Conservation (phyloP, 2,113 vertebrate species). For the Crotalus tigris region DNA sequence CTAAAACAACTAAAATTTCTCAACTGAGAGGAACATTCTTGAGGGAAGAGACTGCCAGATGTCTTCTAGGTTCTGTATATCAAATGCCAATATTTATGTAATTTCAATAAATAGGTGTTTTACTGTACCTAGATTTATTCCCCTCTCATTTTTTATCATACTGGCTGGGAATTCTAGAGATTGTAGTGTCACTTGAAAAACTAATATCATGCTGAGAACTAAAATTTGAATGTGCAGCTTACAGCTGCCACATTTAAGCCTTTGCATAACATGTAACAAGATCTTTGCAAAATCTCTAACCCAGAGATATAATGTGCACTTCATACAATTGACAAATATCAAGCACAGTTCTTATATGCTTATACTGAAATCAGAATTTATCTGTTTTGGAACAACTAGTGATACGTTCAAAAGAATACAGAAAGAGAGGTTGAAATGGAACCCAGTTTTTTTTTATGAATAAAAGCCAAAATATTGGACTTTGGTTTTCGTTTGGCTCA, state of each 20-base stretch:
- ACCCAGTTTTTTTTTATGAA: neutral
- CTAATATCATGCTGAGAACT: neutral
- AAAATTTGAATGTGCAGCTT: neutral
- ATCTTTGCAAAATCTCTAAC: neutral
- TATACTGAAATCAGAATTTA: neutral
- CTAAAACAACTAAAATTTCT: neutral
- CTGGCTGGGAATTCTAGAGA: neutral
- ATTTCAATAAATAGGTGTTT: neutral
- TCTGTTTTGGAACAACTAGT: neutral
- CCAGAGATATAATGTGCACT: fast-evolving
- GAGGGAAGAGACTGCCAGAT: neutral
- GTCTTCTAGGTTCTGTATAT: neutral
- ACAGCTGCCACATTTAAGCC: neutral
- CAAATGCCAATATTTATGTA: neutral
- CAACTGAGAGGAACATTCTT: neutral
- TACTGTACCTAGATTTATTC: neutral
- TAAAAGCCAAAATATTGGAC: fast-evolving
- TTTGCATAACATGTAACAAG: neutral
- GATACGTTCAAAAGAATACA: fast-evolving
- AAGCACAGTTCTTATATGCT: neutral
- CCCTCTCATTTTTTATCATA: neutral
- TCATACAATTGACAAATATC: neutral
- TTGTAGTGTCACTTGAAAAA: neutral
- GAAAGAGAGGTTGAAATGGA: fast-evolving
- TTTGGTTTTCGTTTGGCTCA: too few species aligned